Conservation (phyloP, 2,888 invertebrate genomes). For the Lepidocyrtoides sp. region DNA sequence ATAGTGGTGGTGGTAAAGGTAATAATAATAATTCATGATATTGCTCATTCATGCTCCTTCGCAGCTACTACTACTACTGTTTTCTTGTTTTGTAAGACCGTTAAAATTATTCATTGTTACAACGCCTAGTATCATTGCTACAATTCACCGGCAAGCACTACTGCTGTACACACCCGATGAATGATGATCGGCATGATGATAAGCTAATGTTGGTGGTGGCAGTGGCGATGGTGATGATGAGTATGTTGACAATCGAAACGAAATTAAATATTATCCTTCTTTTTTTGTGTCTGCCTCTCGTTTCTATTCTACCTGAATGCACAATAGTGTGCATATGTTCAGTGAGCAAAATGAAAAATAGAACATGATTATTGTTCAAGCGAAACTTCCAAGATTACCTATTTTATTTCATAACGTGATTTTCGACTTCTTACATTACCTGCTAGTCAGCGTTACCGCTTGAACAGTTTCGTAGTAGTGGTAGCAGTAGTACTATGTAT, state of each 20-base stretch:
- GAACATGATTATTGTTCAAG: conserved; percentile 50
- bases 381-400: conserved; percentile 60
- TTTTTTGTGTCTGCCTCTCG: background rate
- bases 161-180: background rate
- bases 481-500: background rate
- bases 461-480: background rate
- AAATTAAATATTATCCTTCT: background rate
- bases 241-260: conserved; percentile 34
- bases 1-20: background rate
- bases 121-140: background rate
- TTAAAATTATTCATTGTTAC: conserved; percentile 4
- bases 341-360: conserved; percentile 7
- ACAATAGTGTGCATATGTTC: background rate
- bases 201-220: too few species aligned
- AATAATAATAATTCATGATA: background rate
- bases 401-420: conserved; percentile 42
- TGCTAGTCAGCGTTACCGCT: background rate
- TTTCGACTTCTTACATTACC: background rate
- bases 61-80: background rate
- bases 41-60: background rate
- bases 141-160: background rate
- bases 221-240: background rate
- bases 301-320: background rate
- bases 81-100: conserved; percentile 3
- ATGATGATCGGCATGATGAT: background rate